Conservation (phyloP, 2,113 vertebrate genomes). For the Pterocles orientalis region DNA sequence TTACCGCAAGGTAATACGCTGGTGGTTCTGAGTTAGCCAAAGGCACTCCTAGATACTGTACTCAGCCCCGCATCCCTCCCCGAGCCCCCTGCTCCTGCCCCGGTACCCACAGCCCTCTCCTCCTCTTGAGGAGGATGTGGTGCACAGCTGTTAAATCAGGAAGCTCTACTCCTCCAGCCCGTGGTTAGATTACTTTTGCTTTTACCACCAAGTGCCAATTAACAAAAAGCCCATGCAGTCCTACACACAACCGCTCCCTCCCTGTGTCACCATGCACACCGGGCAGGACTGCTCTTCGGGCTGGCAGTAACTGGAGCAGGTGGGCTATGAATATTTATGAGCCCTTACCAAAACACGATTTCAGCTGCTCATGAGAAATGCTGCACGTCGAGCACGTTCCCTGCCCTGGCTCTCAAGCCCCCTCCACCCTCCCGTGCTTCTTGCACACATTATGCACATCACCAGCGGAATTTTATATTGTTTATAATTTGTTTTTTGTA, state of each 20-base stretch:
- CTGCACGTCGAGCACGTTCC: neutral
- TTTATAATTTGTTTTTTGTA: neutral
- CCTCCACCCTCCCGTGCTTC: neutral
- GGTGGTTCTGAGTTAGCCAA: neutral
- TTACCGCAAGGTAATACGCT: neutral
- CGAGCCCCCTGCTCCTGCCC: neutral
- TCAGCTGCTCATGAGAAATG: neutral
- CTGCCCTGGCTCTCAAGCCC: neutral
- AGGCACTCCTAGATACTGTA: neutral
- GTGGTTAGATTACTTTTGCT: neutral
- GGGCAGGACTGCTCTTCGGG: neutral
- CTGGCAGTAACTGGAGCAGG: neutral
- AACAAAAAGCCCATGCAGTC: neutral
- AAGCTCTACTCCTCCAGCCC: neutral
- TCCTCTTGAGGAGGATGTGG: neutral
- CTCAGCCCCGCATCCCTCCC: neutral
- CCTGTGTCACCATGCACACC: fast-evolving
- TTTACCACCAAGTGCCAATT: neutral
- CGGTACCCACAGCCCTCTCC: neutral
- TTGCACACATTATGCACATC: neutral
- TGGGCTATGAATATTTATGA: conserved; percentile 31
- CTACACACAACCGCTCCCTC: neutral
- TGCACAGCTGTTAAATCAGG: no score
- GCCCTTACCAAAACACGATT: neutral
- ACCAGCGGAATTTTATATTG: neutral